A percentile compares a stretch with the other conserved stretches of the same genome.
Conservation (phyloP, 2,797 vertebrate species). For the Tarsius wallacei region DNA sequence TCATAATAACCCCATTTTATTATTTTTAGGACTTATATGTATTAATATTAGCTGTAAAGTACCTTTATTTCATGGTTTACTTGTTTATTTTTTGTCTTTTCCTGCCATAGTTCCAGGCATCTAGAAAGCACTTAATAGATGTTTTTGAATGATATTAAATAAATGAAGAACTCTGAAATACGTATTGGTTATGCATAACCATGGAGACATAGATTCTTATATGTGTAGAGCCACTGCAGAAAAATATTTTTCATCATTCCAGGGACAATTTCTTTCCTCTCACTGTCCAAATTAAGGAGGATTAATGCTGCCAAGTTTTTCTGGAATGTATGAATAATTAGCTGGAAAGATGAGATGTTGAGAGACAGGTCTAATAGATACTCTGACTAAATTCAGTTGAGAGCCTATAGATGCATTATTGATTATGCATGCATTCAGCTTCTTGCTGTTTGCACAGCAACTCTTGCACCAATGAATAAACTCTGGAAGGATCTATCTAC, state of each 20-base stretch:
- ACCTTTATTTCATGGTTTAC: constrained; percentile 5
- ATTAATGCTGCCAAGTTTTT: constrained; percentile 76
- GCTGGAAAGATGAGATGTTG: constrained; percentile 80
- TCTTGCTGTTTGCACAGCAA: constrained; percentile 83
- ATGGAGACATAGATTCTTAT: constrained; percentile 35
- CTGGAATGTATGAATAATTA: constrained; percentile 85
- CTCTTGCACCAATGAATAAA: constrained; percentile 83
- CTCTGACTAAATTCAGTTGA: constrained; percentile 74
- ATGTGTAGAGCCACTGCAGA: not conserved
- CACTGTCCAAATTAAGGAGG: constrained; percentile 61
- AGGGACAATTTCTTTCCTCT: constrained; percentile 63
- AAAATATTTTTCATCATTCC: constrained; percentile 12
- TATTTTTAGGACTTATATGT: not conserved
- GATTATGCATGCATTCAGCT: constrained; percentile 75
- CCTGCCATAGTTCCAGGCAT: not conserved
- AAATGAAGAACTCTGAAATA: constrained; percentile 63
- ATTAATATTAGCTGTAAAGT: not conserved
- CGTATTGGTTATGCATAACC: not conserved
- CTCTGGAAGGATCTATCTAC: constrained; percentile 79
- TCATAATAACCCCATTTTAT: not conserved
- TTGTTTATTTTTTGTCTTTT: constrained; percentile 51
- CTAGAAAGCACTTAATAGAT: constrained; percentile 47
- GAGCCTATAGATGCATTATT: constrained; percentile 84
- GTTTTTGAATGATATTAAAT: constrained; percentile 13
- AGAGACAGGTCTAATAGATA: constrained; percentile 81